Evolutionary conservation across 2,113 vertebrate species (phyloP).

Genomic region (Entelurus aequoreus): DNA sequence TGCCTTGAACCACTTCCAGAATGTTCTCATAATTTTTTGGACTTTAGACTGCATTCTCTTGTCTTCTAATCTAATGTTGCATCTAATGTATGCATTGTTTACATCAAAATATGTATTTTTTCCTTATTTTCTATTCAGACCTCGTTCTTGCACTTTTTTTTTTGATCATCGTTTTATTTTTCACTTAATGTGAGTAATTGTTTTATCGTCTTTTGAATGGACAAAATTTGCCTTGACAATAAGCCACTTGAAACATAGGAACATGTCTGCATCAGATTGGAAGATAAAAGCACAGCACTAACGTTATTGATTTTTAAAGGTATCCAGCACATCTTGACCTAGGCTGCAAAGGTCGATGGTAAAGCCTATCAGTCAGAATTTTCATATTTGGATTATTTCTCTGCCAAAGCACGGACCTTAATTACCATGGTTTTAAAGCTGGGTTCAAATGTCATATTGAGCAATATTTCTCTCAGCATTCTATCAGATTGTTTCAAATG

Average conservation of each 20-base stretch:
- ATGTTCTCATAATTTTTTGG: constrained; percentile 15
- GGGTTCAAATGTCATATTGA: too few species aligned
- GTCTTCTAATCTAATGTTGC: constrained; percentile 24
- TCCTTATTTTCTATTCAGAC: not conserved
- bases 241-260: not conserved
- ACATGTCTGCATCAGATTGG: not conserved
- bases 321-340: not conserved
- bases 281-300: not conserved
- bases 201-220: too few species aligned
- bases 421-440: too few species aligned
- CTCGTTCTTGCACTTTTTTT: not conserved
- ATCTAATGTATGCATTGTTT: not conserved
- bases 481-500: too few species aligned
- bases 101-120: not conserved
- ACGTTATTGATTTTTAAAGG: not conserved
- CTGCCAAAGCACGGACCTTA: too few species aligned
- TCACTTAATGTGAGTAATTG: not conserved
- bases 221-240: too few species aligned
- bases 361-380: too few species aligned
- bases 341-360: not conserved
- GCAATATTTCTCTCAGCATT: too few species aligned
- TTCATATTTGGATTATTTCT: too few species aligned
- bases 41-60: constrained; percentile 20
- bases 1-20: constrained; percentile 54
- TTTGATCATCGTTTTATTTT: not conserved